These are phyloP conservation scores for Xestia c-nigrum DNA, from an alignment of 2,888 invertebrate genomes.

Conservation along the genomic window DNA sequence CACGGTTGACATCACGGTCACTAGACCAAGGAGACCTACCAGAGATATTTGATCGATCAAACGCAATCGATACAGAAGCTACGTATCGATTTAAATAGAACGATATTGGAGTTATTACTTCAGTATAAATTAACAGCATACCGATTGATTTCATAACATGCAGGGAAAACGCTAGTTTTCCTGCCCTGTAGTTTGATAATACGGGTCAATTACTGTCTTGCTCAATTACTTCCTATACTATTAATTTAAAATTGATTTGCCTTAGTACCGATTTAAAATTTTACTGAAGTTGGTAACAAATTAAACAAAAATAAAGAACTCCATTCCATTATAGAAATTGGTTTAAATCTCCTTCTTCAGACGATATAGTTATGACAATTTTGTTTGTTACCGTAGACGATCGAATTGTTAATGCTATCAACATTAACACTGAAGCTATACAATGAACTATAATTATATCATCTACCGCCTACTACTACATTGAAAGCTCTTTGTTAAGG, in stretches of 20 bases:
- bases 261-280: background rate
- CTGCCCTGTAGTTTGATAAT: constrained; percentile 45
- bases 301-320: background rate
- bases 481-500: constrained; percentile 18
- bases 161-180: constrained; percentile 55
- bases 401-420: constrained; percentile 8
- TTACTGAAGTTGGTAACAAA: background rate
- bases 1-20: constrained; percentile 32
- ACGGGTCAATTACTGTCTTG: constrained; percentile 39
- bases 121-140: constrained; percentile 47
- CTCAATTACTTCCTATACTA: constrained; percentile 35
- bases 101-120: constrained; percentile 50
- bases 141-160: constrained; percentile 57
- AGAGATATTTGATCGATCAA: constrained; percentile 47
- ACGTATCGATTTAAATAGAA: constrained; percentile 50
- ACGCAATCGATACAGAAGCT: constrained; percentile 50
- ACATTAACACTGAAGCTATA: constrained; percentile 4
- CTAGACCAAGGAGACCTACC: constrained; percentile 30
- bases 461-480: background rate
- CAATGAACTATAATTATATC: background rate
- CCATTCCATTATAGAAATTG: background rate
- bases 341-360: background rate
- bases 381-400: constrained; percentile 2
- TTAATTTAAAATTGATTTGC: background rate
- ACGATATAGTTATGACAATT: background rate